Evolutionary conservation across 2,888 invertebrate genomes (phyloP).

Genomic region (Nomada fucata): DNA sequence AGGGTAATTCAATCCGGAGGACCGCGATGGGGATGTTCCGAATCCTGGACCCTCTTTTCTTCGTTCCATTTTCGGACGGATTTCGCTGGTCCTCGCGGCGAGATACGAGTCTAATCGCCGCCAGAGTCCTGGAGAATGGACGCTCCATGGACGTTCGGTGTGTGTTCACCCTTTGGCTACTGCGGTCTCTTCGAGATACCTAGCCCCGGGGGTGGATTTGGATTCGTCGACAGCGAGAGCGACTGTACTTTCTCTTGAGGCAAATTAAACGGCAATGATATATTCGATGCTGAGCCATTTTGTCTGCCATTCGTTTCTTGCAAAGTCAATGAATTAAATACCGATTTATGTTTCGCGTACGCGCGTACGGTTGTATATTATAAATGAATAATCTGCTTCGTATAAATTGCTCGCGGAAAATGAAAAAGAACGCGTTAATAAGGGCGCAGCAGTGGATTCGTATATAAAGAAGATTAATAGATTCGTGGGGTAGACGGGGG

Average conservation of each 20-base stretch:
- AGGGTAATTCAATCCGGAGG: slow-evolving; percentile 63
- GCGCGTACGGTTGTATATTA: no score
- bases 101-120: slow-evolving; percentile 35
- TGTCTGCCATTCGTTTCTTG: no score
- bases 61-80: slow-evolving; percentile 30
- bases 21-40: slow-evolving; percentile 16
- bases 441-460: no score
- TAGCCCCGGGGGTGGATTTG: not conserved
- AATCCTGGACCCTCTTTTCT: slow-evolving; percentile 22
- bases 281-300: no score
- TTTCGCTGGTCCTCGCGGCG: slow-evolving; percentile 13
- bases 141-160: not conserved
- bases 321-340: no score
- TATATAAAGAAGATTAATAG: not conserved
- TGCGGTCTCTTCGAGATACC: not conserved
- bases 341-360: no score
- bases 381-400: no score
- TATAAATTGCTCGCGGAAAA: no score
- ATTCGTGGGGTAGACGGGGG: not conserved
- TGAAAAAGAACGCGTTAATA: no score
- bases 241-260: no score
- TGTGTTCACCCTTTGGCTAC: not conserved
- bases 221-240: not conserved
- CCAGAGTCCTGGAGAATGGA: not conserved
- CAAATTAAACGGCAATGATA: no score